Conservation (phyloP, 2,888 invertebrate species). For the Eueremaeus valkanovi region DNA sequence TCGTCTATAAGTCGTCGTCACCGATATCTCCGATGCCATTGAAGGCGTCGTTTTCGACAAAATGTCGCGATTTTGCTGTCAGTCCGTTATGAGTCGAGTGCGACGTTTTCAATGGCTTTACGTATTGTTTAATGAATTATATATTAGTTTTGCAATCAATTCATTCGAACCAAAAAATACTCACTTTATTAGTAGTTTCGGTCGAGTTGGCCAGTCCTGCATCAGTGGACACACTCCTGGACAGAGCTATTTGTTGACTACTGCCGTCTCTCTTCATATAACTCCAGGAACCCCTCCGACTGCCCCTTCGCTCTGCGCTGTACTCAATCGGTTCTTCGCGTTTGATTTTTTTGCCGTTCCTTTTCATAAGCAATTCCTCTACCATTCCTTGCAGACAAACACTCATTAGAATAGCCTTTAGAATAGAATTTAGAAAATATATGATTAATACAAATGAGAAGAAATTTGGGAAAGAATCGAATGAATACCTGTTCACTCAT, state of each 20-base stretch:
- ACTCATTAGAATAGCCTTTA: constrained; percentile 82
- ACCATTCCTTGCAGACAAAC: constrained; percentile 91
- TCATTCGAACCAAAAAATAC: neutral
- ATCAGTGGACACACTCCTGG: constrained; percentile 48
- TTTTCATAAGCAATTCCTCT: constrained; percentile 68
- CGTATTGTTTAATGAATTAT: neutral
- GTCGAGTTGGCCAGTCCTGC: neutral
- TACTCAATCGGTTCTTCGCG: constrained; percentile 35
- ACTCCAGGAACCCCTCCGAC: constrained; percentile 61
- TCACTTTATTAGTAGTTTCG: neutral
- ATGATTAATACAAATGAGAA: neutral
- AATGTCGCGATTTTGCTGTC: constrained; percentile 47
- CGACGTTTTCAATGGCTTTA: neutral
- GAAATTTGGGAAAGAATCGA: neutral
- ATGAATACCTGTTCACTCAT: constrained; percentile 65
- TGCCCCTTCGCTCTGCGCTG: neutral
- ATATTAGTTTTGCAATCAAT: neutral
- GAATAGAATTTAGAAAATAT: constrained; percentile 46
- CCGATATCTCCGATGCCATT: constrained; percentile 94
- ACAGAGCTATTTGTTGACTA: constrained; percentile 50
- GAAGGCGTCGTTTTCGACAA: constrained; percentile 81
- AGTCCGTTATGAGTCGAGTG: constrained; percentile 35
- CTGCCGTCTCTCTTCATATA: constrained; percentile 71
- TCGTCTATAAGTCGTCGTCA: constrained; percentile 69
- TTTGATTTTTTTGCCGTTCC: constrained; percentile 51